Evolutionary conservation across 2,888 invertebrate species (phyloP).

Genomic region (Neuroscelio doddi): DNA sequence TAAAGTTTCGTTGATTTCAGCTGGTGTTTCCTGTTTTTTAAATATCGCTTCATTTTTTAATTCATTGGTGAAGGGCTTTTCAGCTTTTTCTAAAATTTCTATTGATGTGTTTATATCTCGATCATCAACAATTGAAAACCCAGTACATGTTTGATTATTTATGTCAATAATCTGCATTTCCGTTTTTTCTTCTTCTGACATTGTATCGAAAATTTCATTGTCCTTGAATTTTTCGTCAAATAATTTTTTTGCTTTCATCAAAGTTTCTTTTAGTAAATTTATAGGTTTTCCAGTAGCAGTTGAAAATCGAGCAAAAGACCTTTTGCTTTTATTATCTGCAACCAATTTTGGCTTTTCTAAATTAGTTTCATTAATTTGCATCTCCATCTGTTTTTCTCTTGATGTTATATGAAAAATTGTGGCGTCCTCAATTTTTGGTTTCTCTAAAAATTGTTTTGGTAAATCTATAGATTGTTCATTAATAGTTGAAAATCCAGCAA

Average conservation of each 20-base stretch:
- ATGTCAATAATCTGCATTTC: slow-evolving; percentile 14
- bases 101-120: background rate
- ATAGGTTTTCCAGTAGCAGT: slow-evolving; percentile 51
- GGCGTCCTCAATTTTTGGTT: too few relatives aligned
- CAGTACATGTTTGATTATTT: slow-evolving; percentile 50
- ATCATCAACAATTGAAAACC: slow-evolving; percentile 30
- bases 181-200: background rate
- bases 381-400: background rate
- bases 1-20: too few relatives aligned
- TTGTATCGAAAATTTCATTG: background rate
- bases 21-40: too few relatives aligned
- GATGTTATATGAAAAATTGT: too few relatives aligned
- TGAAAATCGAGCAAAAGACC: slow-evolving; percentile 38
- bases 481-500: too few relatives aligned
- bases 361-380: background rate
- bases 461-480: too few relatives aligned
- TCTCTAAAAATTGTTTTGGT: too few relatives aligned
- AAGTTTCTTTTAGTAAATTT: slow-evolving; percentile 55
- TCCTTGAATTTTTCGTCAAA: slow-evolving; percentile 2
- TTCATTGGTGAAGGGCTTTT: background rate
- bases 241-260: slow-evolving; percentile 61
- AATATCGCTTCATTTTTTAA: background rate
- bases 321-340: background rate
- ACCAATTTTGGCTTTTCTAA: background rate
- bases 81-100: slow-evolving; percentile 24